Base-by-base conservation (phyloP, 2,113 vertebrate species). In the Octodon degus region DNA sequence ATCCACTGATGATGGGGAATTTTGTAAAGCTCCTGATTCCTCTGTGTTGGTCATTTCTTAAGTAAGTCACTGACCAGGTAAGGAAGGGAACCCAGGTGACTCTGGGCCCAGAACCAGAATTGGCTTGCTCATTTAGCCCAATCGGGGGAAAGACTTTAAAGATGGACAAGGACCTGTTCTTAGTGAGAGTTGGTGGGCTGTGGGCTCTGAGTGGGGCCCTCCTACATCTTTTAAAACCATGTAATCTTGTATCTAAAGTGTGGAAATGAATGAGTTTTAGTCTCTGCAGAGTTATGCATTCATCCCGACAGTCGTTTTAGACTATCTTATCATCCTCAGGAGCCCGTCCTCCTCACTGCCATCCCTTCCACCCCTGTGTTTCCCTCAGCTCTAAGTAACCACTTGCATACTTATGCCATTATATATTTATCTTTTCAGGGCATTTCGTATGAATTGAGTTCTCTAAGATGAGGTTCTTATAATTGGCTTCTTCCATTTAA, bases 21-120 rank as follows among this genome's bases (percentile, higher is more conserved):
- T 47, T 60, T 92, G 53, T 83, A 47, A 86, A 93, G 76, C 72
- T 32, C 43, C 50, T 95, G 22, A 4, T 92, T 88, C 88, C 91
- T 60, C 32, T 85, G 60, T 43, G 43, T 43, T 43, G 43, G 43
- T 43, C 43, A 43, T 43, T 43, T 5, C 5, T 43, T 40, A 68
- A 90, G 82, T 47, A 25, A 80, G 68, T 68, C 30, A 34, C n/a
- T 79, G 19, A 62, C 20, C 13, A 80, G 55, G 40, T 62, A 70
- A 63, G 80, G 84, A 67, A 62, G 60, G 40, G n/a, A 87, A 76
- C 27, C 63, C 0, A 1, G 43, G 25, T 17, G 68, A 70, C n/a
- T 77, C 43, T 27, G 60, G 88, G 37, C 60, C 25, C 2, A 11
- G 2, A 24, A 43, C 10, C 17, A 55, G 24, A 24, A 30, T 34